Conservation (phyloP, 2,888 invertebrate species). For the Ectemnius continuus region DNA sequence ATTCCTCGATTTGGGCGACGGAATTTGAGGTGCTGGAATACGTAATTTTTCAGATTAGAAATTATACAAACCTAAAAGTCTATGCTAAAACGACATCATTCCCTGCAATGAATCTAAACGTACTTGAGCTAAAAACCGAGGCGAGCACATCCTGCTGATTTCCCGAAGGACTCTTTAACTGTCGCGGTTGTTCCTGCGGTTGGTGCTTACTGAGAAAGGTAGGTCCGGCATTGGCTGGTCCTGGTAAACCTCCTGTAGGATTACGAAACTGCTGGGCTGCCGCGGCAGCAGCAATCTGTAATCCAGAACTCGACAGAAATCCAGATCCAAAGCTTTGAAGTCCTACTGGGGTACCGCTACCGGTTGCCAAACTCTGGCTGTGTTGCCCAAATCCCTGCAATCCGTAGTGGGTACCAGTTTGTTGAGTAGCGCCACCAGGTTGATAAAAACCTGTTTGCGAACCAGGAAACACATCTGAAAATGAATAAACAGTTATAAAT, state of each 20-base stretch:
- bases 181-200: constrained; percentile 75
- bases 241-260: constrained; percentile 78
- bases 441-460: constrained; percentile 77
- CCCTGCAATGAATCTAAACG: constrained; percentile 51
- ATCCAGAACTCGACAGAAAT: constrained; percentile 81
- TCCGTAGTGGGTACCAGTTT: constrained; percentile 76
- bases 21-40: constrained; percentile 79
- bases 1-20: constrained; percentile 81
- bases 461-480: constrained; percentile 75
- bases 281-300: constrained; percentile 82
- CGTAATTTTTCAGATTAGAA: constrained; percentile 14
- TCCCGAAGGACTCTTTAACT: constrained; percentile 75
- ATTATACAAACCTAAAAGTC: background rate
- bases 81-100: background rate
- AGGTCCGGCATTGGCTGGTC: constrained; percentile 73
- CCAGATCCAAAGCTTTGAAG: constrained; percentile 80
- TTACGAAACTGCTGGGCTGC: constrained; percentile 84
- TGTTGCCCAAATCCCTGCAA: constrained; percentile 78
- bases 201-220: constrained; percentile 75
- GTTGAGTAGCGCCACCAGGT: constrained; percentile 76
- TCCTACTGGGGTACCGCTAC: constrained; percentile 77
- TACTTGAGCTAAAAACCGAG: constrained; percentile 81
- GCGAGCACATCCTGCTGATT: constrained; percentile 79
- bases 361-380: constrained; percentile 74
- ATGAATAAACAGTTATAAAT: background rate